Evolutionary conservation across 2,113 vertebrate species (phyloP).

Genomic region (Symphodus melops): DNA sequence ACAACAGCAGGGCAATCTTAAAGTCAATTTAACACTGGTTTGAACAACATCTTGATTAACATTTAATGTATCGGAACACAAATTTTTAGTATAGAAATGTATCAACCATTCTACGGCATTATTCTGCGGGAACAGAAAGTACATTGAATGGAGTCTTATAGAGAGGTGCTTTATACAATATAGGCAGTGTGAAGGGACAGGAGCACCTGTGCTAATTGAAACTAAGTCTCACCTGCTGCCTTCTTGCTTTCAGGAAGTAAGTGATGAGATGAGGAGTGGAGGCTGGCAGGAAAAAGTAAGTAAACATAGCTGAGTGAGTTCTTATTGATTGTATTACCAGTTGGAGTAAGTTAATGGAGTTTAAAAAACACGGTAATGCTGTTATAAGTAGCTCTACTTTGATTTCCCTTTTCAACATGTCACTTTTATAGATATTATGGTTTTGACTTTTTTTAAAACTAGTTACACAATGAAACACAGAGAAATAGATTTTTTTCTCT

Average conservation of each 20-base stretch:
- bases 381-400: background rate
- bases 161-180: too few species aligned
- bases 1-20: background rate
- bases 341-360: background rate
- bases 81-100: background rate
- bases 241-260: too few species aligned
- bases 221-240: too few species aligned
- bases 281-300: background rate
- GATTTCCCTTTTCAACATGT: background rate
- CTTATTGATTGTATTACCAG: background rate
- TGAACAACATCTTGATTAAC: background rate
- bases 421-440: background rate
- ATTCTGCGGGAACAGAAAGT: background rate
- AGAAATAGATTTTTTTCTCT: background rate
- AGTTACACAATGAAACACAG: background rate
- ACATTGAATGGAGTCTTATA: too few species aligned
- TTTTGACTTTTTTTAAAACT: background rate
- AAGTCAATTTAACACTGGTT: background rate
- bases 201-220: too few species aligned
- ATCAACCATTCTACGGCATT: background rate
- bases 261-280: background rate
- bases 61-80: too few species aligned
- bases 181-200: too few species aligned
- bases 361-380: background rate
- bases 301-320: background rate